Base-by-base conservation (phyloP, 1,140 invertebrate genomes). In the Cherax quadricarinatus region DNA sequence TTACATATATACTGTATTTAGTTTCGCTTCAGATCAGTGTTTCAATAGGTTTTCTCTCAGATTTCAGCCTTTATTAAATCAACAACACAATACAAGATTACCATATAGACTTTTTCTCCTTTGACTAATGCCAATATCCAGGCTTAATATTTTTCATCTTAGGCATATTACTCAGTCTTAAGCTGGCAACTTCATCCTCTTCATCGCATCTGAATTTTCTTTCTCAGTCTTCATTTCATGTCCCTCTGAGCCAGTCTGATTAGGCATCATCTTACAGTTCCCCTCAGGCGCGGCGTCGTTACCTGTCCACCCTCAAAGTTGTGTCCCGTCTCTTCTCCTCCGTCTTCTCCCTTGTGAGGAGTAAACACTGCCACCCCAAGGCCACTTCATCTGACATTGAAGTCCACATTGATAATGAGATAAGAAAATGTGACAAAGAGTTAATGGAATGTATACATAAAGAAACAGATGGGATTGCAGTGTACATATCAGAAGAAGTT, bases 241-340 rank as follows among this genome's bases (percentile, higher is more conserved):
- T 60, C 51, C 73, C 78, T 57, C 9, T 48, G 21, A 57, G 53
- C 48, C 66, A 62, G 51, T 62, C 73, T 78, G 84, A 66, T 51
- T 83, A n/a, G 49, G 24, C 90, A 53, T 86, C 90, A 70, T 91
- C 90, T 91, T 91, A 51, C 91, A 92, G 91, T 51, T 88, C 86
- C 80, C 91, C 86, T 73, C 91, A 92, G 86, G 88, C 88, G 10
- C 93, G 89, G 73, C 90, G 90, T 70, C 88, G 90, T 49, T 94
- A 94, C 89, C 89, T 94, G 84, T 93, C 93, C 79, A 94, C 93
- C 84, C 92, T 94, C 88, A 94, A 94, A 93, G 93, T 93, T 41
- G 93, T 94, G 60, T 94, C 93, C 51, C 89, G 91, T 62, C 89
- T 94, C 62, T 94, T 94, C 84, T 90, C 93, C 80, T 92, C 93